Evolutionary conservation across 2,797 vertebrate species (phyloP).

Genomic region (Spinus pinus): DNA sequence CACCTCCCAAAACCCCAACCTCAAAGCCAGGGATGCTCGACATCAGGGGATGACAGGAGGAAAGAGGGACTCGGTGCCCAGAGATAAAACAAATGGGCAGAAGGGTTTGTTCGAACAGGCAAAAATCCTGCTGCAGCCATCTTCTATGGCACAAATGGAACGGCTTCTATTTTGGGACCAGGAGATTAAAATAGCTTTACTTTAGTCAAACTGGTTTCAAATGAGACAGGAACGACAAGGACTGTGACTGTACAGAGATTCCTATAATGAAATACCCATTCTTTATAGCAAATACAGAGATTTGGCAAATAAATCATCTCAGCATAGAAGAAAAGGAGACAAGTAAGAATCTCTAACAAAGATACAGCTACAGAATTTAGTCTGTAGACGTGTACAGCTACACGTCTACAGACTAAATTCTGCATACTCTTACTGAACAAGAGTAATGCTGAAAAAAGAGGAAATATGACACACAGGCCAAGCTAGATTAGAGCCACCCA

Average conservation of each 20-base stretch:
- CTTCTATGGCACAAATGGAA: background rate
- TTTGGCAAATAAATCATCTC: background rate
- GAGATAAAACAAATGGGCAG: background rate
- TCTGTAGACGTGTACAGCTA: background rate
- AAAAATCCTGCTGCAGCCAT: conserved; percentile 13
- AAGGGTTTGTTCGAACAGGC: background rate
- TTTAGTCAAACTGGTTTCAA: background rate
- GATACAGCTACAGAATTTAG: background rate
- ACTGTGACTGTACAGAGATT: background rate
- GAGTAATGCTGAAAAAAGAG: background rate
- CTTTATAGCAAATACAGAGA: background rate
- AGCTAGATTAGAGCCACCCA: background rate
- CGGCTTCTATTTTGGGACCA: conserved; percentile 36
- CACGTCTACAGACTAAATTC: background rate
- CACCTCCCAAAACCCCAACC: background rate
- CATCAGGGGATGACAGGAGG: background rate
- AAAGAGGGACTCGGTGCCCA: rapidly evolving
- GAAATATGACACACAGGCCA: background rate
- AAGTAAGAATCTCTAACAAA: background rate
- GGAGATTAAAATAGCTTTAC: conserved; percentile 60
- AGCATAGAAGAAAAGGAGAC: background rate
- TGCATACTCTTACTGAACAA: background rate
- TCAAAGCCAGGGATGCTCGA: background rate
- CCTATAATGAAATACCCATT: background rate
- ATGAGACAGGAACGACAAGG: background rate